phyloP scores from a whole-genome alignment of 2,113 vertebrate species.

The Oncorhynchus masou region DNA sequence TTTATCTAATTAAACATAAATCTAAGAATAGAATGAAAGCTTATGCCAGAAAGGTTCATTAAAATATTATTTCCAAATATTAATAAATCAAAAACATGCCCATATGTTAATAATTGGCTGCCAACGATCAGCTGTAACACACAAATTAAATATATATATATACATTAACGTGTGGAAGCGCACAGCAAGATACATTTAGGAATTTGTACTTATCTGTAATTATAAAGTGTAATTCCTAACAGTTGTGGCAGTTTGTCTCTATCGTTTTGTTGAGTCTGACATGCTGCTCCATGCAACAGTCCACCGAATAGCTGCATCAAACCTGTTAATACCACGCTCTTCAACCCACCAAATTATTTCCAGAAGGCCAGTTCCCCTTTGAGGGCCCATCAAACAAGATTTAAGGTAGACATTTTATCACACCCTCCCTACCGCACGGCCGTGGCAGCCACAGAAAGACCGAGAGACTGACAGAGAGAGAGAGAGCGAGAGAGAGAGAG shows the following conservation, averaged over 20 bases:
- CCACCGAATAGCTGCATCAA: constrained; percentile 95
- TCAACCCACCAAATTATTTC: constrained; percentile 98
- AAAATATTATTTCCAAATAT: background rate
- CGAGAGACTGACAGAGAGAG: background rate
- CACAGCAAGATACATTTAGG: constrained; percentile 55
- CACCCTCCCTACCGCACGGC: constrained; percentile 92
- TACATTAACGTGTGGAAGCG: constrained; percentile 16
- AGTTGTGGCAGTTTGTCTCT: constrained; percentile 87
- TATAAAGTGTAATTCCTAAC: constrained; percentile 89
- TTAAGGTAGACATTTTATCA: constrained; percentile 96
- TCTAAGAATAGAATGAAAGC: too few species aligned
- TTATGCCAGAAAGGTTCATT: too few species aligned
- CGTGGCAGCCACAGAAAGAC: constrained; percentile 65
- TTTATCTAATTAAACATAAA: too few species aligned
- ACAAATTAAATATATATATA: background rate
- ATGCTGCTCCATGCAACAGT: constrained; percentile 81
- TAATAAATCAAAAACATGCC: background rate
- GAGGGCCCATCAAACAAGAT: constrained; percentile 93
- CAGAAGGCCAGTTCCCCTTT: constrained; percentile 85
- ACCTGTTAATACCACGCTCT: constrained; percentile 99
- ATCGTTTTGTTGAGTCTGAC: constrained; percentile 90
- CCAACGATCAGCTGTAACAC: background rate
- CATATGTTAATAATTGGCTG: too few species aligned
- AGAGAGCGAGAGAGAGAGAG: background rate
- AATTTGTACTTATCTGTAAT: constrained; percentile 83